Evolutionary conservation across 2,797 vertebrate species (phyloP).

Genomic region (Molossus alvarezi): DNA sequence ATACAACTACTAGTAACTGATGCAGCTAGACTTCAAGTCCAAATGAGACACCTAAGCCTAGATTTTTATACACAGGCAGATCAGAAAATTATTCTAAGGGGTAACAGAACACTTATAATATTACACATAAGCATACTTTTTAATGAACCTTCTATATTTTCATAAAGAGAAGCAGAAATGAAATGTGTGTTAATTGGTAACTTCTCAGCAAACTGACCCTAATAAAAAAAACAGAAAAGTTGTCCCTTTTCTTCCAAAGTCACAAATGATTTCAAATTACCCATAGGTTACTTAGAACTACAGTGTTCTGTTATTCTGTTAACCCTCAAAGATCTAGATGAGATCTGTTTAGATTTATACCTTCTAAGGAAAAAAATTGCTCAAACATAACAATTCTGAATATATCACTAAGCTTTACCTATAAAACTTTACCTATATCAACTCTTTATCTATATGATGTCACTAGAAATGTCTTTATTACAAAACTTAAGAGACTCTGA

Average conservation of each 20-base stretch:
- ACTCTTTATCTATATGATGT: background rate
- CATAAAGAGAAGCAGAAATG: constrained; percentile 2
- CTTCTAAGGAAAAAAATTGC: background rate
- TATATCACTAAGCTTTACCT: background rate
- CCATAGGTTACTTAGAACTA: background rate
- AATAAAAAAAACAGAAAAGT: background rate
- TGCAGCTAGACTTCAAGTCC: background rate
- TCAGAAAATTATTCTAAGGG: constrained; percentile 14
- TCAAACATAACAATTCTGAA: constrained; percentile 16
- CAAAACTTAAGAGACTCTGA: background rate
- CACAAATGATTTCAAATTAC: constrained; percentile 25
- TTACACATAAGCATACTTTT: background rate
- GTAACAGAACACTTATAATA: background rate
- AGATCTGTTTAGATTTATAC: background rate
- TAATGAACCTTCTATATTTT: constrained; percentile 14
- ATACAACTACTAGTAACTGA: background rate
- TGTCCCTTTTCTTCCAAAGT: background rate
- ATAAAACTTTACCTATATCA: background rate
- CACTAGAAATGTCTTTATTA: background rate
- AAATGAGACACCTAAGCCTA: background rate
- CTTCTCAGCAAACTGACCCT: constrained; percentile 9
- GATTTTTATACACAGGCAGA: background rate
- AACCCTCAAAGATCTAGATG: background rate
- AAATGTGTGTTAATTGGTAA: background rate
- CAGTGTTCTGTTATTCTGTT: background rate